Evolutionary conservation across 1,140 invertebrate genomes (phyloP), one percentile per base, ranked within the genome.

Genomic region (Plutomurus gul): DNA sequence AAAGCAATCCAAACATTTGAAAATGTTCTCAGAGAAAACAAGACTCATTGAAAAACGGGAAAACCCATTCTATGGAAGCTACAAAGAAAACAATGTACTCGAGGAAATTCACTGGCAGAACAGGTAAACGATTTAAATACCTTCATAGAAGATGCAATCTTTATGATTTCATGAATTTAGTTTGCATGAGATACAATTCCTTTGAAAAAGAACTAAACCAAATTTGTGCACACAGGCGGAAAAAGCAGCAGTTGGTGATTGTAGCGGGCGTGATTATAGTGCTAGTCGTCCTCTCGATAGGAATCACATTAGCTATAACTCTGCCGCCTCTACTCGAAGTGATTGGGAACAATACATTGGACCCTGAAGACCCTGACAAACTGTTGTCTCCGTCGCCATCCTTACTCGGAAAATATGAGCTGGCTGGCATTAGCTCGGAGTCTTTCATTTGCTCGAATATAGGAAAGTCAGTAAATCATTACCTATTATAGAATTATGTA

Each of bases 21-120:
- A 71, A 76, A 84, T 84, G 82, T 84, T 79, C 65, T 81, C 80
- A 0, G 82, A 84, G 60, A 84, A 84, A 56, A 76, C 80, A 18
- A 78, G 72, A 70, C 71, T 84, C 4, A 78, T 78, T 16, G 82
- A 84, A 16, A 83, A 83, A 60, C 49, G 77, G 30, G 77, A 80
- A 16, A 84, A 82, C 40, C 80, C 82, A 8, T 84, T 84, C 49
- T 84, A 84, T 60, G 82, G 82, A 18, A 81, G 78, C 40, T 84
- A 84, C 65, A 84, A 84, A 40, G 82, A 84, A 56, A 76, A 77
- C 20, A 77, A 56, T 43, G 25, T 77, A 1, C 39, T 81, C 0
- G 82, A 84, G 56, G 78, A 84, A 74, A 75, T 81, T 43, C 80
- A 84, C 33, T 82, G 82, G 80, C 78, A 84, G 47, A 84, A 82